phyloP scores from a whole-genome alignment of 2,797 vertebrate genomes.

The Bufotes viridis region DNA sequence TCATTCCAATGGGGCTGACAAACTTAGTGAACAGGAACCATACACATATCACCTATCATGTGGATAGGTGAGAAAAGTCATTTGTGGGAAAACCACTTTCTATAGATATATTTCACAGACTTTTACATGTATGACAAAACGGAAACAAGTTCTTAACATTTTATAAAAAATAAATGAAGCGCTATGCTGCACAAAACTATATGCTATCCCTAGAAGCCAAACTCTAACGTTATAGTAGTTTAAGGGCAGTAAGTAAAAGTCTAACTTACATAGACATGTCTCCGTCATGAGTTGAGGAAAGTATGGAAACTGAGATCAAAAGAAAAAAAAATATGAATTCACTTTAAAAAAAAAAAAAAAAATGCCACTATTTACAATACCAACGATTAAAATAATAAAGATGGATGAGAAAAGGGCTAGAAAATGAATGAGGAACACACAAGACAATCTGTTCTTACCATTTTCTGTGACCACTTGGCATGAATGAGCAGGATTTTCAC shows the following conservation, averaged over 20 bases:
- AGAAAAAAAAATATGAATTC: slow-evolving; percentile 69
- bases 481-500: slow-evolving; percentile 80
- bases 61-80: neutral
- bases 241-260: slow-evolving; percentile 68
- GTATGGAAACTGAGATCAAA: slow-evolving; percentile 78
- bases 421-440: neutral
- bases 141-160: slow-evolving; percentile 21
- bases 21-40: neutral
- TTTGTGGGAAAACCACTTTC: neutral
- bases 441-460: slow-evolving; percentile 72
- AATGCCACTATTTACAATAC: slow-evolving; percentile 61
- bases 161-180: slow-evolving; percentile 20
- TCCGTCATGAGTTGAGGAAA: slow-evolving; percentile 71
- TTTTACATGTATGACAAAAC: neutral
- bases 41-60: no score
- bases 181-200: slow-evolving; percentile 42
- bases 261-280: slow-evolving; percentile 79
- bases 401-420: slow-evolving; percentile 48
- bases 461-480: slow-evolving; percentile 89
- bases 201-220: slow-evolving; percentile 68
- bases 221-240: slow-evolving; percentile 49
- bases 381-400: slow-evolving; percentile 61
- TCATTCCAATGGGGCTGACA: neutral
- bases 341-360: slow-evolving; percentile 62
- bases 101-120: neutral